Evolutionary conservation across 2,113 vertebrate species (phyloP).

Genomic region (Galbula dea): DNA sequence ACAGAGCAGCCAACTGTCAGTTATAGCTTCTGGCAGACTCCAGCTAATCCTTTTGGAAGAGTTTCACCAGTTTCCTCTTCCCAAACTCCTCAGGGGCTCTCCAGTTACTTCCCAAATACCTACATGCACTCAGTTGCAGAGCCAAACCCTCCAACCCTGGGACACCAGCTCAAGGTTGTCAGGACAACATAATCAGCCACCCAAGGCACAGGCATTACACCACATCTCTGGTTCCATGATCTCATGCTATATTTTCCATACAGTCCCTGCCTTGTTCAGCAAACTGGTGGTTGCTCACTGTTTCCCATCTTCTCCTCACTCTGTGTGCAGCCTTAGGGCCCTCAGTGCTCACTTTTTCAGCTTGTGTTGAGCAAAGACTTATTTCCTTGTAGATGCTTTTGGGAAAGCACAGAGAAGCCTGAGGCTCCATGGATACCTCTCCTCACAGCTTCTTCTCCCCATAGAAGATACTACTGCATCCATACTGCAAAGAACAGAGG

Average conservation of each 20-base stretch:
- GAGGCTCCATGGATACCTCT: not conserved
- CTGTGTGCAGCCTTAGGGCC: not conserved
- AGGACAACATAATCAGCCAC: constrained; percentile 47
- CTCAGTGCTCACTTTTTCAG: not conserved
- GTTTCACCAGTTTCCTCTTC: constrained; percentile 47
- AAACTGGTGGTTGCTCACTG: not conserved
- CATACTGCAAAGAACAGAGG: not conserved
- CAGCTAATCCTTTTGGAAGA: constrained; percentile 48
- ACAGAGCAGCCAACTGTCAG: constrained; percentile 29
- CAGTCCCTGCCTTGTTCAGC: not conserved
- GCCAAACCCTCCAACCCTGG: constrained; percentile 34
- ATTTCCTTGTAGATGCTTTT: not conserved
- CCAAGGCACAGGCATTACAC: not conserved
- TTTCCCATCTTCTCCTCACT: constrained; percentile 3
- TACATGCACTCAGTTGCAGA: not conserved
- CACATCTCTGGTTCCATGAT: constrained; percentile 44
- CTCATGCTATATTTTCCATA: constrained; percentile 51
- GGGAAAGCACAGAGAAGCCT: not conserved
- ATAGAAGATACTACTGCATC: not conserved
- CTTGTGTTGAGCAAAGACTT: not conserved
- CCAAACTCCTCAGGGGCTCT: constrained; percentile 37
- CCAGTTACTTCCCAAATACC: constrained; percentile 59
- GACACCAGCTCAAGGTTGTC: constrained; percentile 38
- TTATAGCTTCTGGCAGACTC: constrained; percentile 50
- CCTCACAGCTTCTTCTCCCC: not conserved